Base-by-base conservation (phyloP, 2,888 invertebrate genomes). In the Bombylius major region DNA sequence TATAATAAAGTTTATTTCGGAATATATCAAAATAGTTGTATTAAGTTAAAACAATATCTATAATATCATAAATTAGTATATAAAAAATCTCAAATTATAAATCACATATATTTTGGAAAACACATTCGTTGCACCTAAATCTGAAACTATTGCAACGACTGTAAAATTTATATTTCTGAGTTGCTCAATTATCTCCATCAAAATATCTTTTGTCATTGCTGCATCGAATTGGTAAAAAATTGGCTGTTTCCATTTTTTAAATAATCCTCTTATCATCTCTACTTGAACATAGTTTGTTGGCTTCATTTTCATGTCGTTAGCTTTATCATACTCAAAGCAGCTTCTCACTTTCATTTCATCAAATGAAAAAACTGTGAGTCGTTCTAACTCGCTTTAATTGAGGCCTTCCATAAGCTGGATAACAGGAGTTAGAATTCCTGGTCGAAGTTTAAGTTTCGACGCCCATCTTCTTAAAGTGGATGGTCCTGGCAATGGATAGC, bases 281-380 rank as follows among this genome's bases (percentile, higher is more conserved):
- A 60, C 58, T 53, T 60, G 58, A 0, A 55, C 54, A 33, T 51
- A 56, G 14, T 57, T 54, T 11, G 56, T 56, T 11, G 59, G 58
- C 23, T 47, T 23, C 23, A 61, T n/a, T 34, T 57, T 50, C 13
- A 52, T 23, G 36, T 56, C 57, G 11, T 45, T 57, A 11, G 50
- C 55, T 5, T 55, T 50, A 46, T 59, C 52, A 8, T 56, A 59
- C 32, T 46, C 56, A 34, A 56, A 56, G 11, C 56, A 57, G 47
- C 59, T 57, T 50, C 55, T 55, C 4, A 52, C 23, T 50, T 59
- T 59, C 59, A 57, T 61, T 54, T 59, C 58, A 46, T 61, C 57
- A 45, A 45, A 36, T 36, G 36, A 36, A 36, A 36, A 36, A 8
- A 36, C 36, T 6, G 36, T 3, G 7, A 36, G 9, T 4, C 36